These are phyloP conservation scores for Euzophera pinguis DNA, from an alignment of 2,888 invertebrate species.

Conservation along the genomic window DNA sequence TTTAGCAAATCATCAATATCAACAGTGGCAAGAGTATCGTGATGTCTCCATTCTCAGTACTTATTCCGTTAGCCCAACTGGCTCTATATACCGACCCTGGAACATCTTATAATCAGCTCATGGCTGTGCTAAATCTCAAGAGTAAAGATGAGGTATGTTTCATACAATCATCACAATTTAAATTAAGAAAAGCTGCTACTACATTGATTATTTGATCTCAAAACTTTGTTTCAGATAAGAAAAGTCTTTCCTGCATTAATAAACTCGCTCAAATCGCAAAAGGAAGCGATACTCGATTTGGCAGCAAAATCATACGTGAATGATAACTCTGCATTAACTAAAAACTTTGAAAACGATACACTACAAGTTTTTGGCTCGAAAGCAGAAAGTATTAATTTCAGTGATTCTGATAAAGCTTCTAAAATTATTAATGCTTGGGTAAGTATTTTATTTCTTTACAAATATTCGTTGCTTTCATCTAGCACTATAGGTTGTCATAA, in stretches of 20 bases:
- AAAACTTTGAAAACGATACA: slow-evolving; percentile 20
- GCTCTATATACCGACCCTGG: slow-evolving; percentile 21
- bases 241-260: slow-evolving; percentile 22
- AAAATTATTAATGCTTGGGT: slow-evolving; percentile 43
- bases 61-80: slow-evolving; percentile 30
- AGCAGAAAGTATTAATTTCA: slow-evolving; percentile 34
- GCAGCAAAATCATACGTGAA: slow-evolving; percentile 29
- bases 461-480: too few species aligned
- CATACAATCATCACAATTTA: too few species aligned
- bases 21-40: slow-evolving; percentile 17
- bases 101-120: slow-evolving; percentile 26
- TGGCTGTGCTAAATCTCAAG: slow-evolving; percentile 24
- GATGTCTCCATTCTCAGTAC: slow-evolving; percentile 32
- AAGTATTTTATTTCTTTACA: slow-evolving; percentile 1
- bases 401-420: slow-evolving; percentile 26
- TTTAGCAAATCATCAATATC: slow-evolving; percentile 27
- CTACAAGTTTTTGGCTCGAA: slow-evolving; percentile 26
- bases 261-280: slow-evolving; percentile 21
- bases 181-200: background rate
- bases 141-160: slow-evolving; percentile 32
- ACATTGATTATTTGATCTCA: background rate
- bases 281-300: slow-evolving; percentile 26
- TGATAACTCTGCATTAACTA: slow-evolving; percentile 20
- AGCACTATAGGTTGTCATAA: too few species aligned
- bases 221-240: slow-evolving; percentile 28